phyloP scores from a whole-genome alignment of 2,888 invertebrate species.

The Nezara viridula region DNA sequence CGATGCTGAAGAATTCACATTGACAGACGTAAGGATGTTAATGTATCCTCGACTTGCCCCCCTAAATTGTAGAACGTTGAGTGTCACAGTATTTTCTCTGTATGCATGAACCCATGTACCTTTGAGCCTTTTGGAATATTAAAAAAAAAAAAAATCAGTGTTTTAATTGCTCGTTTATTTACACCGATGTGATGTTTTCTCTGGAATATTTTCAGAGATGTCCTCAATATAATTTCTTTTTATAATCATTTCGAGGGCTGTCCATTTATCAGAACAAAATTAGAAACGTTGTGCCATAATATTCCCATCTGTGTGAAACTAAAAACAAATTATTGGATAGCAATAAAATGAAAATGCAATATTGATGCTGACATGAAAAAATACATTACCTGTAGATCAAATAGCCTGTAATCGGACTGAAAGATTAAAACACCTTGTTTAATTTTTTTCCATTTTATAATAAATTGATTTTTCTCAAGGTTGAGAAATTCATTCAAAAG shows the following conservation, averaged over 20 bases:
- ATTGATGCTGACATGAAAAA: too few relatives aligned
- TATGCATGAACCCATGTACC: background rate
- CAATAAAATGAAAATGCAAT: too few relatives aligned
- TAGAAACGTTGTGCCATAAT: background rate
- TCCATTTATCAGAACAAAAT: background rate
- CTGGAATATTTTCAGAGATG: background rate
- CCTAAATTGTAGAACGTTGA: background rate
- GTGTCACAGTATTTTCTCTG: background rate
- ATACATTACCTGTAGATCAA: too few relatives aligned
- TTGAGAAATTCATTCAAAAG: too few relatives aligned
- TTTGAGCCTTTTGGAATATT: background rate
- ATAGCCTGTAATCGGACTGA: too few relatives aligned
- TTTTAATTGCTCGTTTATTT: background rate
- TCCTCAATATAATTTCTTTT: background rate
- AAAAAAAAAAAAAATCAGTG: background rate
- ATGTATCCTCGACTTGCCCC: background rate
- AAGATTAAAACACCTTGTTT: too few relatives aligned
- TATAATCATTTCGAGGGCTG: background rate
- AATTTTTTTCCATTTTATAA: too few relatives aligned
- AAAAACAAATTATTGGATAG: too few relatives aligned
- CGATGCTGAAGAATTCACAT: conserved; percentile 91
- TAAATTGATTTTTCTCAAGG: too few relatives aligned
- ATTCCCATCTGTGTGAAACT: background rate
- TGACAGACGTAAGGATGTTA: conserved; percentile 87
- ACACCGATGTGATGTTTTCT: background rate